Base-by-base conservation (phyloP, 2,888 invertebrate species). In the Sarcophaga variegata region DNA sequence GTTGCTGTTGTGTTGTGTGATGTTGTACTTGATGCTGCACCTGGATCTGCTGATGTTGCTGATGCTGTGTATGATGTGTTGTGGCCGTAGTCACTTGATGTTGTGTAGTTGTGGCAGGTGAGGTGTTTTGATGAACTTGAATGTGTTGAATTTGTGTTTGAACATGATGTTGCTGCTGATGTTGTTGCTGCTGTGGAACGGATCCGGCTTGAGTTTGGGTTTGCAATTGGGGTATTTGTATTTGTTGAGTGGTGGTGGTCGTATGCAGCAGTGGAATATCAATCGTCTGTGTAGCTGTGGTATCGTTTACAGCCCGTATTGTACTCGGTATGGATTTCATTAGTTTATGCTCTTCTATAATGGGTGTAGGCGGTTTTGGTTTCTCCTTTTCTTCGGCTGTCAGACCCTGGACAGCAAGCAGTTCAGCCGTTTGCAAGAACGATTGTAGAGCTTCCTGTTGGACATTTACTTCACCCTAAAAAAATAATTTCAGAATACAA, bases 361-460 rank as follows among this genome's bases (percentile, higher is more conserved):
- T 87, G 22, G 92, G 92, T 49, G 89, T 87, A 79, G 91, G 91
- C 37, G 92, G 91, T 91, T 93, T 92, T 27, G 93, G 92, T 86
- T 93, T 93, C 76, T 93, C 93, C 83, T 93, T 93, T 85, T 93
- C 93, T 89, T 93, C 93, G n/a, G 93, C 91, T 70, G 97, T 96
- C 87, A 97, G 94, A 81, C 97, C 97, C 92, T 96, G 96, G 77
- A 97, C 96, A 89, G 96, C 96, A 90, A 97, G 93, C 88, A 96
- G 93, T 92, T 97, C 97, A 6, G 97, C 97, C 22, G 97, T 96
- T 89, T 96, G 96, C 75, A 97, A 94, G 93, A 97, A 97, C 84
- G 96, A 96, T 88, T 96, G 96, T 89, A 97, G 93, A 88, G 96
- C 96, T 91, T 97, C 96, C 92, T 97, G 97, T 89, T 96, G 95